Evolutionary conservation across 2,797 vertebrate genomes (phyloP), one percentile per base, ranked within the genome.

Genomic region (Clarias platycephalus): DNA sequence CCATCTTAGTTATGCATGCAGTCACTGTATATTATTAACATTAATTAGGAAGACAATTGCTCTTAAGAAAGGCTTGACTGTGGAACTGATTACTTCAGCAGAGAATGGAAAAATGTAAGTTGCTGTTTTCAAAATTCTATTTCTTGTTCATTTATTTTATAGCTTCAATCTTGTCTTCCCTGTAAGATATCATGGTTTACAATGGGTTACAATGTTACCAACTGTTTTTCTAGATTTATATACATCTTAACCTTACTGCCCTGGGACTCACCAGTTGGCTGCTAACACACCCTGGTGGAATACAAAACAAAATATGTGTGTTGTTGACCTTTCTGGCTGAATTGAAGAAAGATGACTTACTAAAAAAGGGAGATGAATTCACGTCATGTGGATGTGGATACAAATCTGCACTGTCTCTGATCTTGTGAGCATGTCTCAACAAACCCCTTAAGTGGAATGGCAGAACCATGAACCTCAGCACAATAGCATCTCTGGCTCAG

Each of bases 391-490:
- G 62, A 66, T 55, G 62, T 76, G 40, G 62, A 34, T 44, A 71
- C 55, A 62, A 57, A 63, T 55, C 77, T 67, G 70, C 44, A 26
- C 24, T 74, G 67, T 66, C 44, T 85, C 49, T 40, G 28, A 71
- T 70, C 28, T 37, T 71, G 15, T 72, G 55, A 60, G 34, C 68
- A 58, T 81, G 58, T 31, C 37, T 83, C 71, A 75, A 66, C 64
- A 7, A 12, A 34, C 70, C 84, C n/a, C 79, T 57, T 34, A 63
- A 85, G 79, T 58, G 18, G 79, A 75, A 18, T 55, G 70, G 16
- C 71, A 81, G 49, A 75, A 85, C 58, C 44, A 28, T 75, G 49
- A 72, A 66, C 24, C 79, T 75, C 60, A 85, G 68, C 60, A 76
- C 31, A 81, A 71, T 71, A 67, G 70, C 71, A 85, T 55, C 18